These are phyloP conservation scores for Miltochrista miniata DNA, from an alignment of 2,888 invertebrate species.

Conservation along the genomic window DNA sequence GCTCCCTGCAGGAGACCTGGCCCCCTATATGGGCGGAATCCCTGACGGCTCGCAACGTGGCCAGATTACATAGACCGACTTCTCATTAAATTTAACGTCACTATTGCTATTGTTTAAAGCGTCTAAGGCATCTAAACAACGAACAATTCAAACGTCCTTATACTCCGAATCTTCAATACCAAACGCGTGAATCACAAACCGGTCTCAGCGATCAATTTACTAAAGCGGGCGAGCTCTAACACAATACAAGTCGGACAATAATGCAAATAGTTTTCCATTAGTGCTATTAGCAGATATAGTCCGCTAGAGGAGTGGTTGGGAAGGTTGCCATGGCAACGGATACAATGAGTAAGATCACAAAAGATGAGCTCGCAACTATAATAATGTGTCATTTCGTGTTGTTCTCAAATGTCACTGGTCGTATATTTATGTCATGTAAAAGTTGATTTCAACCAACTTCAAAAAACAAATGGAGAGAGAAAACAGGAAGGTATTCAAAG, in stretches of 20 bases:
- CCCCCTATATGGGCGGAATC: too few relatives aligned
- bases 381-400: too few relatives aligned
- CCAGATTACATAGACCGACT: too few relatives aligned
- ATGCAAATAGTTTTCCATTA: conserved; percentile 40
- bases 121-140: too few relatives aligned
- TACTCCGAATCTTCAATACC: neutral
- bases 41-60: too few relatives aligned
- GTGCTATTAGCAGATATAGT: conserved; percentile 25
- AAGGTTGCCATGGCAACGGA: conserved; percentile 28
- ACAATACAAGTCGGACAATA: conserved; percentile 29
- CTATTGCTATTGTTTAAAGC: neutral
- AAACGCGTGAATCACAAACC: conserved; percentile 3
- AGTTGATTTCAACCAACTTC: too few relatives aligned
- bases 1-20: too few relatives aligned
- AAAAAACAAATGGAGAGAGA: too few relatives aligned
- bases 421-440: too few relatives aligned
- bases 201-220: neutral
- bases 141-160: neutral
- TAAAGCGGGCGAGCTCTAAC: neutral
- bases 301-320: conserved; percentile 8
- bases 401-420: too few relatives aligned
- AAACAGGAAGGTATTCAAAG: too few relatives aligned
- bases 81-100: neutral
- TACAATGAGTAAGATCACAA: conserved; percentile 19
- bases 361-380: conserved; percentile 8